These are phyloP conservation scores for Julus scanicus DNA, from an alignment of 2,888 invertebrate species.

Conservation along the genomic window DNA sequence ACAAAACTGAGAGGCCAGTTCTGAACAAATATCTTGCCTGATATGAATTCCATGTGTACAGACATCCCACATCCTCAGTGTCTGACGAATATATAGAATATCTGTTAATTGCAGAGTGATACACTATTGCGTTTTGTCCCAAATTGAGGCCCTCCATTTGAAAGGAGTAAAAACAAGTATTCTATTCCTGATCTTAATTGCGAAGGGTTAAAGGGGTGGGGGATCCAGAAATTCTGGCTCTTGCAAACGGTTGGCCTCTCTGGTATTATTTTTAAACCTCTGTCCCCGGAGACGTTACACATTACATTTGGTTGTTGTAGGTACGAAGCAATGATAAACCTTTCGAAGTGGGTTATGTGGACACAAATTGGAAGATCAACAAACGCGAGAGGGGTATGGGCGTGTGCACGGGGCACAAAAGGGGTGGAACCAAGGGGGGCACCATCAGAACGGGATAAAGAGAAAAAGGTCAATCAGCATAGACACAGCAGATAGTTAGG, in stretches of 20 bases:
- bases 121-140: too few species aligned
- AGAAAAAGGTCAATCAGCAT: background rate
- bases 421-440: background rate
- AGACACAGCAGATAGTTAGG: background rate
- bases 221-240: background rate
- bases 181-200: background rate
- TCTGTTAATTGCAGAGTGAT: too few species aligned
- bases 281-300: background rate
- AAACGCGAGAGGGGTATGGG: background rate
- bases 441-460: background rate
- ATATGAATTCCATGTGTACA: too few species aligned
- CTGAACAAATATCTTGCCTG: too few species aligned
- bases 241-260: background rate
- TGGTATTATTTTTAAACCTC: slow-evolving; percentile 2
- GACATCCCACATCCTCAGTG: too few species aligned
- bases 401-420: background rate
- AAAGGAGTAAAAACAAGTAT: too few species aligned
- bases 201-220: background rate
- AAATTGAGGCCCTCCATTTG: too few species aligned
- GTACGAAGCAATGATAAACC: background rate
- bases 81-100: too few species aligned
- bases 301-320: background rate
- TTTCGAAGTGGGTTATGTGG: background rate
- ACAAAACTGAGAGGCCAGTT: too few species aligned
- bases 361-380: background rate